Percentiles rank a stretch among this genome's conserved stretches.
Evolutionary conservation across 1,140 invertebrate genomes (phyloP).

Genomic region (Oryctes rhinoceros): DNA sequence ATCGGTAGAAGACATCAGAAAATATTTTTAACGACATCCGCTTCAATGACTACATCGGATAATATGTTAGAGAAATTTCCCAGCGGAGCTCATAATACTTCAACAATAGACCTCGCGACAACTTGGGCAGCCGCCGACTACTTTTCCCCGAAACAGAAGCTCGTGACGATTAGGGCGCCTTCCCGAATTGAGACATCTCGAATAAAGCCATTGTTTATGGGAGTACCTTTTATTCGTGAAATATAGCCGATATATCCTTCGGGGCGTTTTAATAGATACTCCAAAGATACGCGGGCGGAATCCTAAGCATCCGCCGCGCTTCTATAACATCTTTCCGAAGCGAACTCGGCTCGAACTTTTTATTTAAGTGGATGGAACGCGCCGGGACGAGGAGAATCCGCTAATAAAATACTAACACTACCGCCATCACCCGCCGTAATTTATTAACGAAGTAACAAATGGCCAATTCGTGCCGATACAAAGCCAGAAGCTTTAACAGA

Average conservation of each 20-base stretch:
- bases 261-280: not conserved
- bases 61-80: too few relatives aligned
- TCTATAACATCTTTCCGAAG: not conserved
- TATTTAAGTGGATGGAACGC: constrained; percentile 4
- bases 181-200: not conserved
- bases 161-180: too few relatives aligned
- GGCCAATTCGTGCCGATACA: constrained; percentile 45
- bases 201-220: not conserved
- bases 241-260: not conserved
- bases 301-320: not conserved
- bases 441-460: constrained; percentile 29
- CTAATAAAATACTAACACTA: not conserved
- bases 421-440: not conserved
- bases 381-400: not conserved
- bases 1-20: too few relatives aligned
- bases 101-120: too few relatives aligned
- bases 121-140: too few relatives aligned
- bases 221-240: not conserved
- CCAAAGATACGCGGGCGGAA: not conserved
- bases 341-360: not conserved
- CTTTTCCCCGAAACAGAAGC: too few relatives aligned
- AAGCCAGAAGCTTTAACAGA: constrained; percentile 46
- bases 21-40: too few relatives aligned
- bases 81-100: too few relatives aligned
- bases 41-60: too few relatives aligned